These are phyloP conservation scores for Tachyglossus aculeatus DNA, from an alignment of 2,797 vertebrate species.

Conservation along the genomic window DNA sequence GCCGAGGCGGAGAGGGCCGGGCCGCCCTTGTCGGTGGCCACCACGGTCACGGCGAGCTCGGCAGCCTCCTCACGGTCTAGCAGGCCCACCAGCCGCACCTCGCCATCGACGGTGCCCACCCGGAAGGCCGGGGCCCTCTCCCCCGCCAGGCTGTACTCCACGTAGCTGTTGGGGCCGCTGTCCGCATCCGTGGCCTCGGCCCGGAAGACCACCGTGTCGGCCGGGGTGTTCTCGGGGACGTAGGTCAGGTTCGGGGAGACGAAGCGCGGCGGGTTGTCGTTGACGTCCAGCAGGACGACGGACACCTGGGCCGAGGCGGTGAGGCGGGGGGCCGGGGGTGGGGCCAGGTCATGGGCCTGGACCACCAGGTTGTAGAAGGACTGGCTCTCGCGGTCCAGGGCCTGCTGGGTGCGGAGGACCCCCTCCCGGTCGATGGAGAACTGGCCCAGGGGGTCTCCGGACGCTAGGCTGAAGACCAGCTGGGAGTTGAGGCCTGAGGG, in stretches of 20 bases:
- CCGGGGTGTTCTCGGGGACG: constrained; percentile 91
- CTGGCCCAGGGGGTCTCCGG: constrained; percentile 87
- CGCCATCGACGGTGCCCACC: constrained; percentile 87
- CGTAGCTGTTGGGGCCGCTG: constrained; percentile 97
- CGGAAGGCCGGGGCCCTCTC: constrained; percentile 84
- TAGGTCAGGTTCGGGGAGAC: constrained; percentile 90
- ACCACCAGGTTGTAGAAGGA: constrained; percentile 95
- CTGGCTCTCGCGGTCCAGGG: constrained; percentile 89
- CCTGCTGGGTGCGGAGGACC: constrained; percentile 77
- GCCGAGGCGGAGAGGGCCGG: constrained; percentile 86
- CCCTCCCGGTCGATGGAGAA: constrained; percentile 82
- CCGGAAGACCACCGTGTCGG: constrained; percentile 89
- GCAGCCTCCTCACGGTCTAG: constrained; percentile 90
- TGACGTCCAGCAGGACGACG: constrained; percentile 92
- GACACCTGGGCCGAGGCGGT: constrained; percentile 94
- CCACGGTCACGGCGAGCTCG: constrained; percentile 88
- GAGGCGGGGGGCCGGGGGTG: constrained; percentile 75
- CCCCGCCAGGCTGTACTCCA: constrained; percentile 88
- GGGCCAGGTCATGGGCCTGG: constrained; percentile 87
- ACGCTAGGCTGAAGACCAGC: constrained; percentile 85
- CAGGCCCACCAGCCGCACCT: constrained; percentile 86
- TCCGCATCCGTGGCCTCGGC: constrained; percentile 87
- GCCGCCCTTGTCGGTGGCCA: constrained; percentile 94
- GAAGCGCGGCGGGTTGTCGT: constrained; percentile 89
- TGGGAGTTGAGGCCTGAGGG: constrained; percentile 86